Evolutionary conservation across 2,888 invertebrate genomes (phyloP), one percentile per base, ranked within the genome.

Genomic region (Ormyrus thymus): DNA sequence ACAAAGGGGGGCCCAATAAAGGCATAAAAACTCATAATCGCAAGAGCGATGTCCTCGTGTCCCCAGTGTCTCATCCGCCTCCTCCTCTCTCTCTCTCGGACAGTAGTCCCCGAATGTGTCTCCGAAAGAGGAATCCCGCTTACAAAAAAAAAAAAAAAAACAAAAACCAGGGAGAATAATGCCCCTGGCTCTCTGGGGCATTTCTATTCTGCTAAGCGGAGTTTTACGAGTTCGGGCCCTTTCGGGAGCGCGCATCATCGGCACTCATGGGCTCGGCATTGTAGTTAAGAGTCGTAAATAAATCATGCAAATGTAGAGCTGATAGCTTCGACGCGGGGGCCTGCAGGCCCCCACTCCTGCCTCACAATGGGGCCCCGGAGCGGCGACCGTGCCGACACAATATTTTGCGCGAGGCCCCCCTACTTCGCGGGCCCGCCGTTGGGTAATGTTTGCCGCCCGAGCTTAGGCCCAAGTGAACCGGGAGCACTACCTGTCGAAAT

Each of bases 331-430:
- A 29, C n/a, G 50, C 48, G 58, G 71, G 61, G 55, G 70, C 58
- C 43, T n/a, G n/a, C 43, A 13, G 29, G 29, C 29, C 29, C 29
- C 29, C 29, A 29, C 29, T 29, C 29, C 29, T 3, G 29, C 29
- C 4, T 4, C 29, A 48, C 29, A 55, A n/a, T 43, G 58, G 46
- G 61, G 11, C 7, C 61, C 46, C 59, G 10, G 58, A 76, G 80
- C 74, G 73, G 73, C 69, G 81, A 72, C 69, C 78, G 79, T 68
- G 29, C 79, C 77, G 81, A 78, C 81, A 81, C 81, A 81, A 83
- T 83, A 83, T 82, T 83, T 82, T 82, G 82, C 78, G 81, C 82
- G 79, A 29, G 81, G 77, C 78, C 81, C 81, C n/a, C 48, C 13
- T 9, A 8, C n/a, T n/a, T n/a, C n/a, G n/a, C n/a, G n/a, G n/a